A percentile compares a stretch with the other conserved stretches of the same genome.
phyloP scores from a whole-genome alignment of 1,140 invertebrate genomes.

The Leptopilina boulardi region DNA sequence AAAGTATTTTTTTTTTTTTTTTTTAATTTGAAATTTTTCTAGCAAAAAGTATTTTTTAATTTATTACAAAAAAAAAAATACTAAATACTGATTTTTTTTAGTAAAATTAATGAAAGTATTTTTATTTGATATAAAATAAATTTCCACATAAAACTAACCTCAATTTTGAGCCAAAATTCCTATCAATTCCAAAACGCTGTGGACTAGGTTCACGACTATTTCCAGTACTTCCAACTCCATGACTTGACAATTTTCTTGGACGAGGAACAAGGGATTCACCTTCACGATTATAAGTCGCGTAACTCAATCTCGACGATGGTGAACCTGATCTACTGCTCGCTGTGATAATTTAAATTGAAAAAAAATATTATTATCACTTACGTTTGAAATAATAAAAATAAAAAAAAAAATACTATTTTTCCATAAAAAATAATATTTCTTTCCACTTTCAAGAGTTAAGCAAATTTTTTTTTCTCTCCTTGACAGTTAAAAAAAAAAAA shows the following conservation, averaged over 20 bases:
- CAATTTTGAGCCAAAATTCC: constrained; percentile 67
- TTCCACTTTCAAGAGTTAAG: too few relatives aligned
- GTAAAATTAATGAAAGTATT: too few relatives aligned
- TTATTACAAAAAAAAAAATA: too few relatives aligned
- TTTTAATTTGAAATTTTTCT: too few relatives aligned
- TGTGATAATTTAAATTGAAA: constrained; percentile 56
- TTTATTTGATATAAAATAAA: too few relatives aligned
- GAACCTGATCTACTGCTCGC: constrained; percentile 91
- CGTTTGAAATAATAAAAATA: constrained; percentile 14
- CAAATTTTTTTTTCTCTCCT: too few relatives aligned
- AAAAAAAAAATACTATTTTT: constrained; percentile 35
- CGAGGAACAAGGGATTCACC: constrained; percentile 68
- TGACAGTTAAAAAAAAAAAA: too few relatives aligned
- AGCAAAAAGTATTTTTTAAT: too few relatives aligned
- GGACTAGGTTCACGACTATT: constrained; percentile 83
- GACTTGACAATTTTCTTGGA: constrained; percentile 67
- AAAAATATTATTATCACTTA: background rate
- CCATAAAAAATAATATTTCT: too few relatives aligned
- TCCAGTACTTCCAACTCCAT: constrained; percentile 69
- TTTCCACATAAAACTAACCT: too few relatives aligned
- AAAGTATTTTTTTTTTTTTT: too few relatives aligned
- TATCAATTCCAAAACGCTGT: constrained; percentile 72
- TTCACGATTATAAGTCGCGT: constrained; percentile 80
- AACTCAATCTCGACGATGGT: constrained; percentile 87
- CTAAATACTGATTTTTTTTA: too few relatives aligned